These are phyloP conservation scores for Rotaria sp. DNA, from an alignment of 2,888 invertebrate species.

Conservation along the genomic window DNA sequence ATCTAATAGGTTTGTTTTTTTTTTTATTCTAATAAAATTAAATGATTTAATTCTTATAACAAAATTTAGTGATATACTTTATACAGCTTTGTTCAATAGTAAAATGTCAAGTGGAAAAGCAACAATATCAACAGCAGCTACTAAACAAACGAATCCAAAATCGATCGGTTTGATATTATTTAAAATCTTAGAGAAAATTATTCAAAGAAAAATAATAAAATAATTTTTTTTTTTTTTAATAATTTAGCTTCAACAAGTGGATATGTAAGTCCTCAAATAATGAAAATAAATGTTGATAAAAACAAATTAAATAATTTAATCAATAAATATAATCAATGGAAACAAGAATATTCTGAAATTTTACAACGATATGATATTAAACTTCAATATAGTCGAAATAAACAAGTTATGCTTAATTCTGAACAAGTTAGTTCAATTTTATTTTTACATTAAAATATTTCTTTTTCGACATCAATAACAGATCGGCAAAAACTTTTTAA, in stretches of 20 bases:
- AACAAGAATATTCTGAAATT: neutral
- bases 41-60: neutral
- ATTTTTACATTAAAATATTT: no score
- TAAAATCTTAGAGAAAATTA: no score
- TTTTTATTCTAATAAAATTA: neutral
- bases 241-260: neutral
- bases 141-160: neutral
- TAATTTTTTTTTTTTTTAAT: neutral
- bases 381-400: neutral
- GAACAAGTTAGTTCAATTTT: neutral
- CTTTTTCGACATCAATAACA: no score
- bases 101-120: neutral
- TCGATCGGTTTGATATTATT: neutral
- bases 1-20: neutral
- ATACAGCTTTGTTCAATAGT: neutral
- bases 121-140: neutral
- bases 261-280: neutral
- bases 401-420: constrained; percentile 8
- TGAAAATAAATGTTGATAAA: neutral
- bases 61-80: neutral
- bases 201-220: no score
- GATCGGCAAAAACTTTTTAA: no score
- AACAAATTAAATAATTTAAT: neutral
- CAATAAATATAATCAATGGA: neutral
- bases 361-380: constrained; percentile 1